Conservation (phyloP, 1,140 invertebrate species). For the Diuraphis noxia region DNA sequence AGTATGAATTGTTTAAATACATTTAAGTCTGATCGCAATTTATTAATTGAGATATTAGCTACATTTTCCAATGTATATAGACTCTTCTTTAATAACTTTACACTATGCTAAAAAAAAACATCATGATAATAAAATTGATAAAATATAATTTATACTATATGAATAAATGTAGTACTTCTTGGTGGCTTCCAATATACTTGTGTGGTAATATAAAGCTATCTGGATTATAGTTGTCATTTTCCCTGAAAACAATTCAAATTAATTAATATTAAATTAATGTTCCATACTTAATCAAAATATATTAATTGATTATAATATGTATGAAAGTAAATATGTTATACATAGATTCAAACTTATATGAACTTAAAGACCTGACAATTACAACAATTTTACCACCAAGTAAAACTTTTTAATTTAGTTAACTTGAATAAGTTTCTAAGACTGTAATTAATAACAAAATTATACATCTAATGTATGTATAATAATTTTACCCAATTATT, state of each 20-base stretch:
- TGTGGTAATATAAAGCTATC: background rate
- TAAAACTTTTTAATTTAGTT: background rate
- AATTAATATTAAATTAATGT: background rate
- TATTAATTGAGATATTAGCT: constrained; percentile 1
- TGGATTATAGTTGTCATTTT: constrained; percentile 9
- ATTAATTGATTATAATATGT: background rate
- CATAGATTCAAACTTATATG: too few species aligned
- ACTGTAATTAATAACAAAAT: background rate
- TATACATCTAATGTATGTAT: too few species aligned
- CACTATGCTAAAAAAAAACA: constrained; percentile 29
- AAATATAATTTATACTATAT: background rate
- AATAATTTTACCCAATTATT: too few species aligned
- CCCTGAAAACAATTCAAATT: constrained; percentile 18
- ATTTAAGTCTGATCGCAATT: constrained; percentile 40
- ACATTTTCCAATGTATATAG: constrained; percentile 4
- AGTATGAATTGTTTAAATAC: constrained; percentile 23
- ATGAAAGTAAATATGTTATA: too few species aligned
- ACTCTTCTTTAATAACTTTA: background rate
- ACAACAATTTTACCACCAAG: background rate
- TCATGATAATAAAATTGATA: background rate
- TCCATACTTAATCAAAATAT: background rate
- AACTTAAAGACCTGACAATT: too few species aligned
- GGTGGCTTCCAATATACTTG: background rate
- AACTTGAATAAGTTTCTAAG: background rate
- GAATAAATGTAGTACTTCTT: constrained; percentile 23